Conservation (phyloP, 2,113 vertebrate genomes). For the Bufo bufo region DNA sequence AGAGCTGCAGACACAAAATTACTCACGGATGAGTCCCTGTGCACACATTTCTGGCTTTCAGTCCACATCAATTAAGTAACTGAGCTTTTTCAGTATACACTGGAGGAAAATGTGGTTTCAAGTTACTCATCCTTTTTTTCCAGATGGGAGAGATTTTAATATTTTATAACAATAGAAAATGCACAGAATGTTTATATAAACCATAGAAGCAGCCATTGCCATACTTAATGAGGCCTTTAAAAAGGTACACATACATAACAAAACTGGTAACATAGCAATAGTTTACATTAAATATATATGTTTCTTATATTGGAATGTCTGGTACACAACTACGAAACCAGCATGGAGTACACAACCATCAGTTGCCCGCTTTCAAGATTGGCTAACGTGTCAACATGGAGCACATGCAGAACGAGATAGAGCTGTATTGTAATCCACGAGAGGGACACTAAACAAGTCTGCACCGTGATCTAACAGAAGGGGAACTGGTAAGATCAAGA, state of each 20-base stretch:
- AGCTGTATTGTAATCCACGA: background rate
- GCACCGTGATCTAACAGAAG: background rate
- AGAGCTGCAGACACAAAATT: background rate
- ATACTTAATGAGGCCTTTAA: background rate
- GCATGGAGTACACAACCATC: background rate
- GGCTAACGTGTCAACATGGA: background rate
- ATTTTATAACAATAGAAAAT: background rate
- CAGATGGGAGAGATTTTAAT: background rate
- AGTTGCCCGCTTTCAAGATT: background rate
- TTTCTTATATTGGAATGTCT: background rate
- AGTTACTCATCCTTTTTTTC: background rate
- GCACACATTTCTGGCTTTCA: background rate
- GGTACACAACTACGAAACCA: background rate
- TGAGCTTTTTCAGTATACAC: background rate
- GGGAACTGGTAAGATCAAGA: background rate
- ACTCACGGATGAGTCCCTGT: background rate
- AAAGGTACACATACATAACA: background rate
- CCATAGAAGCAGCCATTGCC: background rate
- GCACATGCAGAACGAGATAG: background rate
- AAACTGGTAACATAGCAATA: background rate
- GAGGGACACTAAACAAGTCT: background rate
- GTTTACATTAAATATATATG: background rate
- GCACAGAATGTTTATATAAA: background rate
- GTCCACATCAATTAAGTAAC: background rate
- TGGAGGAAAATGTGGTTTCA: background rate